Conservation (phyloP, 2,797 vertebrate genomes). For the Neomorphus geoffroyi region DNA sequence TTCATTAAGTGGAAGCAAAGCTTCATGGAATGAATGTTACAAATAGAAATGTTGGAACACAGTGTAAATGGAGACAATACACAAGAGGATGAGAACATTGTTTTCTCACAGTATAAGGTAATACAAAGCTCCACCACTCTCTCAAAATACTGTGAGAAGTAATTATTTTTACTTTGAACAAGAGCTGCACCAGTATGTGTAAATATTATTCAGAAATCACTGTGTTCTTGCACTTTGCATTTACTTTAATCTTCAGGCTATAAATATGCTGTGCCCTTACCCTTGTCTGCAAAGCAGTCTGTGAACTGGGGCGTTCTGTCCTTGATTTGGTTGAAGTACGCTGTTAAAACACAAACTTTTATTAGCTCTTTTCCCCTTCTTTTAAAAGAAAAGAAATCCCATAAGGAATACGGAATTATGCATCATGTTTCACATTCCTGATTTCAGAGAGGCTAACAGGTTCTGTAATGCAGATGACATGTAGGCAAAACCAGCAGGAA, state of each 20-base stretch:
- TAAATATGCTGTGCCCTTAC: constrained; percentile 72
- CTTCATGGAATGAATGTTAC: constrained; percentile 70
- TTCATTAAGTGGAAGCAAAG: constrained; percentile 48
- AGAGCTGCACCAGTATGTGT: background rate
- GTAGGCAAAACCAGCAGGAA: background rate
- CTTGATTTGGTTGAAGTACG: constrained; percentile 87
- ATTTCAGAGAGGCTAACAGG: background rate
- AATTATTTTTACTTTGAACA: background rate
- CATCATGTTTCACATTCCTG: background rate
- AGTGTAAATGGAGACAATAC: constrained; percentile 56
- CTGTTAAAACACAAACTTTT: constrained; percentile 73
- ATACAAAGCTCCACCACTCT: background rate
- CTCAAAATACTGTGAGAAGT: background rate
- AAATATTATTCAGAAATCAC: background rate
- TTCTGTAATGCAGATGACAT: background rate
- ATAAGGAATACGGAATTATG: background rate
- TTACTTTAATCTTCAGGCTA: background rate
- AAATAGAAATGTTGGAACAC: constrained; percentile 53
- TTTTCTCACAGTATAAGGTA: background rate
- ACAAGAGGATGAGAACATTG: constrained; percentile 35
- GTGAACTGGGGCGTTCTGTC: constrained; percentile 84
- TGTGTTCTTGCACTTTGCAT: background rate
- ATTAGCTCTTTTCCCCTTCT: background rate
- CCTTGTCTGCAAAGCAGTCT: constrained; percentile 88
- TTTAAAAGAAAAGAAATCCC: background rate